A percentile compares a stretch with the other conserved stretches of the same genome.
Evolutionary conservation across 2,888 invertebrate genomes (phyloP).

Genomic region (Brachynemurus nebulosus): DNA sequence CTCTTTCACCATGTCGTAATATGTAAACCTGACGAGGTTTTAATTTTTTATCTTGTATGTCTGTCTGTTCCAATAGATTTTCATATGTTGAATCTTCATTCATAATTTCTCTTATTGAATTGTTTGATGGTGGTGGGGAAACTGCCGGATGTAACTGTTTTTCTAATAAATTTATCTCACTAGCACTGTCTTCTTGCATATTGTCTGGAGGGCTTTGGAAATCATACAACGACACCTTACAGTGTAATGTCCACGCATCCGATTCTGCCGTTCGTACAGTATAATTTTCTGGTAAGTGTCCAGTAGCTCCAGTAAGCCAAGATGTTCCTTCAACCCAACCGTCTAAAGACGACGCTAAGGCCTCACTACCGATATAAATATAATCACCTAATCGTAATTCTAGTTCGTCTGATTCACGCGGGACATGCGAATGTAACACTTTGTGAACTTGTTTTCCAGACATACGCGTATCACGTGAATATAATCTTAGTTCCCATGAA

Average conservation of each 20-base stretch:
- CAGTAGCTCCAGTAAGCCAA: slow-evolving; percentile 67
- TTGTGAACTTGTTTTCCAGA: slow-evolving; percentile 61
- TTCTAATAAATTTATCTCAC: slow-evolving; percentile 18
- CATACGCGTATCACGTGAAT: slow-evolving; percentile 70
- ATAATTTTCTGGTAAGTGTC: slow-evolving; percentile 69
- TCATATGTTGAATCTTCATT: not conserved
- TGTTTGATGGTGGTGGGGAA: slow-evolving; percentile 5
- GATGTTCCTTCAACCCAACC: slow-evolving; percentile 81
- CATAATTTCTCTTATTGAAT: not conserved
- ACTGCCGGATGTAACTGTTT: not conserved
- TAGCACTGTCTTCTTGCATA: slow-evolving; percentile 27
- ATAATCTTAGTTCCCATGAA: slow-evolving; percentile 75
- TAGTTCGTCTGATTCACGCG: slow-evolving; percentile 68
- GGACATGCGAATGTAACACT: slow-evolving; percentile 63
- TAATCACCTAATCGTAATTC: slow-evolving; percentile 77
- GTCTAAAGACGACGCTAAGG: slow-evolving; percentile 57
- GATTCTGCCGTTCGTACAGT: slow-evolving; percentile 75
- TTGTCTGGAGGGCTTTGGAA: slow-evolving; percentile 9
- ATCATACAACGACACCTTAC: slow-evolving; percentile 41
- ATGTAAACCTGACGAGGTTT: slow-evolving; percentile 40
- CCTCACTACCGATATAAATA: slow-evolving; percentile 65
- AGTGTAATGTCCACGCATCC: slow-evolving; percentile 83
- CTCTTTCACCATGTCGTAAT: slow-evolving; percentile 85
- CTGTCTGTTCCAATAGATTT: not conserved
- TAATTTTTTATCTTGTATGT: slow-evolving; percentile 1